These are phyloP conservation scores for Eidolon helvum DNA, from an alignment of 2,113 vertebrate genomes.

Conservation along the genomic window DNA sequence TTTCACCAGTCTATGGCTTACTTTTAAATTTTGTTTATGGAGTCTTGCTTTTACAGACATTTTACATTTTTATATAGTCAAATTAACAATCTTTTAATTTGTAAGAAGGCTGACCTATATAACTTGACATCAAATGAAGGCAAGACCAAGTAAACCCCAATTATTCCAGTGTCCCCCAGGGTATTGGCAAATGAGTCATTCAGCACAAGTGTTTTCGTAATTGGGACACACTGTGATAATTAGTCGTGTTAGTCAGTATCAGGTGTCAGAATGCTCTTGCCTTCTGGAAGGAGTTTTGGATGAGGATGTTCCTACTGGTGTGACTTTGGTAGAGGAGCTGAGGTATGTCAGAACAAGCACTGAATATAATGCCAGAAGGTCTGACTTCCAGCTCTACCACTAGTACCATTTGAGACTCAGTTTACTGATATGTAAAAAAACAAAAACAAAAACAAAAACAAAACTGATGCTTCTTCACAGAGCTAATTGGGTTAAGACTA, in stretches of 20 bases:
- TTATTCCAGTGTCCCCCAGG: not conserved
- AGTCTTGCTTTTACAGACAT: conserved; percentile 9
- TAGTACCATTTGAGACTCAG: not conserved
- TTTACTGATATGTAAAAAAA: not conserved
- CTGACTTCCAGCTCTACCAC: not conserved
- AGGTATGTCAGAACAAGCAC: not conserved
- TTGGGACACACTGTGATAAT: conserved; percentile 39
- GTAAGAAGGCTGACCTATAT: not conserved
- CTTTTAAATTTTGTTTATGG: not conserved
- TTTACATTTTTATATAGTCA: not conserved
- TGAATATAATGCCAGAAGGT: not conserved
- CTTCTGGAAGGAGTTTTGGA: conserved; percentile 44
- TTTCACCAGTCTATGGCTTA: not conserved
- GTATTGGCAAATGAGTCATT: not conserved
- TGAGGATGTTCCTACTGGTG: not conserved
- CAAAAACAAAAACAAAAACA: too few relatives aligned
- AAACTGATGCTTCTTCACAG: not conserved
- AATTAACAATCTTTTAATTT: conserved; percentile 22
- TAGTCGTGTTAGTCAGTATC: conserved; percentile 30
- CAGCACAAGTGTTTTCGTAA: conserved; percentile 33
- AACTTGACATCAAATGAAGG: not conserved
- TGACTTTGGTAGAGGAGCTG: conserved; percentile 26
- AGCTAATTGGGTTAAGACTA: not conserved
- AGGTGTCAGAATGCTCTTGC: conserved; percentile 28
- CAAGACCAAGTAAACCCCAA: not conserved